phyloP scores from a whole-genome alignment of 2,797 vertebrate genomes.

The Esox lucius region DNA sequence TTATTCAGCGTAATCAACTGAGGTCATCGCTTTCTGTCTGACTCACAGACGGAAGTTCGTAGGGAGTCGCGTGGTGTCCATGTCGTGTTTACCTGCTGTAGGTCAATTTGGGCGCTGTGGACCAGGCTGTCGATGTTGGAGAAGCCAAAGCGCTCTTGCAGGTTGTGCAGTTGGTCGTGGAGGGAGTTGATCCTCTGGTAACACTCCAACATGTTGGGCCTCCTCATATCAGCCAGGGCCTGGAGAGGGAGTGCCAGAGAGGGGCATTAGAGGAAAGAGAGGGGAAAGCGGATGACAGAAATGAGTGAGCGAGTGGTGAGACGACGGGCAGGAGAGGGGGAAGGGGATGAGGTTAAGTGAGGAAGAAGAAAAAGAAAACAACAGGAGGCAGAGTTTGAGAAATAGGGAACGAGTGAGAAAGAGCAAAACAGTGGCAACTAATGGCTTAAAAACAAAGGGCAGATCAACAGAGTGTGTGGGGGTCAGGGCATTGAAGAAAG shows the following conservation, averaged over 20 bases:
- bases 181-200: slow-evolving; percentile 80
- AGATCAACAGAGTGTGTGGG: neutral
- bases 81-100: slow-evolving; percentile 82
- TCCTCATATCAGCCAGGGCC: slow-evolving; percentile 71
- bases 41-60: neutral
- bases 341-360: no score
- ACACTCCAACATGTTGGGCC: slow-evolving; percentile 81
- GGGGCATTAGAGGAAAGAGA: no score
- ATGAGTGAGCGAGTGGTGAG: no score
- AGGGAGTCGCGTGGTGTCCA: slow-evolving; percentile 5
- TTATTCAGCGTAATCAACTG: neutral
- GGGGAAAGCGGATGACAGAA: no score
- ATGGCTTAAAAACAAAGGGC: neutral
- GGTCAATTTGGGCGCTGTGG: slow-evolving; percentile 86
- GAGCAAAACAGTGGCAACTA: no score
- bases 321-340: no score
- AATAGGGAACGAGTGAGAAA: no score
- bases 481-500: neutral
- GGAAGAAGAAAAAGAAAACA: no score
- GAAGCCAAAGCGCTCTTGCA: slow-evolving; percentile 82
- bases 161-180: slow-evolving; percentile 77
- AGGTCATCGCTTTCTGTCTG: neutral
- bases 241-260: slow-evolving; percentile 45
- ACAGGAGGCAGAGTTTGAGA: no score
- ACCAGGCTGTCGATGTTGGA: slow-evolving; percentile 75